Evolutionary conservation across 2,888 invertebrate genomes (phyloP), one percentile per base, ranked within the genome.

Genomic region (Cataglyphis rosenhaueri): DNA sequence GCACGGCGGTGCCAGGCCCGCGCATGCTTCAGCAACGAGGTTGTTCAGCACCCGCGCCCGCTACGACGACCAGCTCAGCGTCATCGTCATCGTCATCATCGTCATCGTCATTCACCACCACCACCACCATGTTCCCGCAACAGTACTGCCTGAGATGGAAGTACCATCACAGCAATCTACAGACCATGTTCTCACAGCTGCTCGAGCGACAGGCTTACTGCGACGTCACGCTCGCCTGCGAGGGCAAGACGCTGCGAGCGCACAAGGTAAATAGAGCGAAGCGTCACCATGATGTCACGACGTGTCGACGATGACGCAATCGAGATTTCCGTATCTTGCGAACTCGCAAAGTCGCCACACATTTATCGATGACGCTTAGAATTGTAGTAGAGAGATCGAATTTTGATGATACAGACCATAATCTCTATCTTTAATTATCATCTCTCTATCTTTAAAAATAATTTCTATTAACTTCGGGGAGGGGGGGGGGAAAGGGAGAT

Each of bases 121-220:
- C n/a, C 10, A 21, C 88, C 87, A 95, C 95, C 95, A 97, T 97
- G 97, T 95, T 96, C 95, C 97, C 97, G 81, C 98, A 98, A 95
- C 98, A 98, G 95, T 98, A 98, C 95, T 98, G 98, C 94, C 95
- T 98, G 91, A 95, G 98, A 95, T 98, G 98, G 98, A 98, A 98
- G 93, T 98, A 98, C 95, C 98, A 98, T 95, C 98, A 98, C 95
- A 97, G 97, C 88, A 98, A 98, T 94, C 96, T 98, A 89, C 98
- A 98, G 95, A 97, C 97, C 48, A 98, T 98, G 97, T 98, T 98
- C 95, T 97, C 98, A 78, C 97, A 97, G 95, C 95, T 98, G 82
- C 95, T 98, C 84, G 98, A 98, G 93, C 94, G 98, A 94, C 98
- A 98, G 93, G 97, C 98, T 86, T 98, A 98, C 95, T 98, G 98